Conservation (phyloP, 2,113 vertebrate genomes). For the Orcinus orca region DNA sequence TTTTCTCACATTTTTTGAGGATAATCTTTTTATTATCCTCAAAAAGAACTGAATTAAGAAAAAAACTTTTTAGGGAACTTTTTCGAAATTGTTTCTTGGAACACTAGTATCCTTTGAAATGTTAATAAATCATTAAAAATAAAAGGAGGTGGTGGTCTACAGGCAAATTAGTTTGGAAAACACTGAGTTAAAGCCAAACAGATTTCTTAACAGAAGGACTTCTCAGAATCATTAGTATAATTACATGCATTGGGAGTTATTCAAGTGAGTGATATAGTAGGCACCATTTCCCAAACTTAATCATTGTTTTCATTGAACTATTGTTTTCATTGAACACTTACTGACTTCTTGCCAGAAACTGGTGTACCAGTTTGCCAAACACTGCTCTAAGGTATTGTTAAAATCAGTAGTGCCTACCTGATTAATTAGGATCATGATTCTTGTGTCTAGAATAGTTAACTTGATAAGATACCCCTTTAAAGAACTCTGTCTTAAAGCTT, state of each 20-base stretch:
- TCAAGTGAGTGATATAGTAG: slow-evolving; percentile 24
- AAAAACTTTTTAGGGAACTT: neutral
- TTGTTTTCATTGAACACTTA: neutral
- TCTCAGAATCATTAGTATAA: slow-evolving; percentile 41
- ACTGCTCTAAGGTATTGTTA: neutral
- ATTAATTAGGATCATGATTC: neutral
- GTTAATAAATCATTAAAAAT: neutral
- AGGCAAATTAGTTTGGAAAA: slow-evolving; percentile 12
- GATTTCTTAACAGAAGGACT: slow-evolving; percentile 14
- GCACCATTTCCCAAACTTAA: slow-evolving; percentile 10
- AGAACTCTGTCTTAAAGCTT: neutral
- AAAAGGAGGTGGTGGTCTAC: neutral
- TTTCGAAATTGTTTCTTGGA: neutral
- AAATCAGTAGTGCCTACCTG: neutral
- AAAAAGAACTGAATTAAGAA: neutral
- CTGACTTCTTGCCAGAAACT: slow-evolving; percentile 18
- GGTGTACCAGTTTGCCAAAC: neutral
- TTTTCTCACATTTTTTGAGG: neutral
- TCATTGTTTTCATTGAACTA: neutral
- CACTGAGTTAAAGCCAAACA: neutral
- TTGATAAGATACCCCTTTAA: neutral
- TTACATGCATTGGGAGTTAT: slow-evolving; percentile 3
- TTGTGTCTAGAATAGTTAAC: neutral
- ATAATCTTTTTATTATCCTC: neutral
- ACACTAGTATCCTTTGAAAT: neutral